Evolutionary conservation across 2,113 vertebrate genomes (phyloP), one percentile per base, ranked within the genome.

Genomic region (Odontophorus gujanensis): DNA sequence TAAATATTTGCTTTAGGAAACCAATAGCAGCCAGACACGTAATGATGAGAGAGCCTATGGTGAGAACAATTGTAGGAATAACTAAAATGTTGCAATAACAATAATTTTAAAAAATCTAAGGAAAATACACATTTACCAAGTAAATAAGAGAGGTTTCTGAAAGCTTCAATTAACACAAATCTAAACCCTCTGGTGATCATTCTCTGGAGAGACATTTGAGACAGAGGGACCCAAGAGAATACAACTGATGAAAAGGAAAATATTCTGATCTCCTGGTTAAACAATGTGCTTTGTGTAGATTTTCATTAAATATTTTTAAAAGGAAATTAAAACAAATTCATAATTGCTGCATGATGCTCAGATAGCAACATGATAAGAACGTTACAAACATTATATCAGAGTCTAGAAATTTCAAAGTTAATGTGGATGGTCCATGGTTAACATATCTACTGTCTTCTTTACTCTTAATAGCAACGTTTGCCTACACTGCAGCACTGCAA

Each of bases 101-200:
- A 80, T 72, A 3, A 81, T 94, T 59, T 51, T 7, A 57, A 57
- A 58, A 34, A 93, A 94, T 84, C 72, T 85, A 65, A 69, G 55
- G 71, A 86, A 96, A 96, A 93, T 36, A 92, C 14, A 93, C 81
- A 97, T 96, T 96, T 94, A 89, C 62, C 87, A 77, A 96, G 94
- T 92, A 96, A 96, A 97, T 95, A 97, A 81, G 86, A 86, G 67
- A 42, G 74, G 71, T 67, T 93, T 95, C 34, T 67, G 55, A 87
- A 87, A 93, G 87, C 93, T 88, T 92, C 84, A 91, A 96, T 97
- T 97, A 97, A 94, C 73, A 69, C 57, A 93, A 93, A 80, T 90
- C 43, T 47, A 94, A 94, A 96, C 92, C 95, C 96, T 96, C 92
- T 93, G 91, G 95, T 95, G 80, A 92, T 97, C 73, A 38, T 86